Conservation (phyloP, 2,797 vertebrate species). For the Etheostoma perlongum region DNA sequence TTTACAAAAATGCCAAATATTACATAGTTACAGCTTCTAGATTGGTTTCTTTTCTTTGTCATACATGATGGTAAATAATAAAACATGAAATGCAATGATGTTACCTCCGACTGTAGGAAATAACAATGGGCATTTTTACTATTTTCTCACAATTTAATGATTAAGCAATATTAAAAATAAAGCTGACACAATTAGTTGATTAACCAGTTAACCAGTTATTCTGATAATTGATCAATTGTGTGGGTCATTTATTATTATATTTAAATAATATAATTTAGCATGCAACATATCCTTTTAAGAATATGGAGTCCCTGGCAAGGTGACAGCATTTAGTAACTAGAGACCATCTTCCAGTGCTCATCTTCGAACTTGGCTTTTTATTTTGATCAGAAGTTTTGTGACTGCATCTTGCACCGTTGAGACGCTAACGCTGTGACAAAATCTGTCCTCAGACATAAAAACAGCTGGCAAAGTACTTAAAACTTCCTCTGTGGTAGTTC, state of each 20-base stretch:
- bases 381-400: too few species aligned
- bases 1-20: conserved; percentile 1
- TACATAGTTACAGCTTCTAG: neutral
- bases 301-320: neutral
- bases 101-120: neutral
- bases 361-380: too few species aligned
- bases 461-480: too few species aligned
- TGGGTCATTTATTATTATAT: neutral
- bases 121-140: neutral
- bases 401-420: too few species aligned
- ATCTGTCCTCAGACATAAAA: too few species aligned
- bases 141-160: neutral
- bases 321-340: conserved; percentile 26
- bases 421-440: too few species aligned
- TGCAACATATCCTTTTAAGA: conserved; percentile 21
- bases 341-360: too few species aligned
- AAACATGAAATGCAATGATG: neutral
- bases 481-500: too few species aligned
- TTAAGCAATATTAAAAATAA: neutral
- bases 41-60: conserved; percentile 16
- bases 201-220: neutral
- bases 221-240: neutral
- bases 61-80: neutral
- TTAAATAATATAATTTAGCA: conserved; percentile 3
- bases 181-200: neutral